phyloP scores from a whole-genome alignment of 2,888 invertebrate species.

The Vanessa cardui region DNA sequence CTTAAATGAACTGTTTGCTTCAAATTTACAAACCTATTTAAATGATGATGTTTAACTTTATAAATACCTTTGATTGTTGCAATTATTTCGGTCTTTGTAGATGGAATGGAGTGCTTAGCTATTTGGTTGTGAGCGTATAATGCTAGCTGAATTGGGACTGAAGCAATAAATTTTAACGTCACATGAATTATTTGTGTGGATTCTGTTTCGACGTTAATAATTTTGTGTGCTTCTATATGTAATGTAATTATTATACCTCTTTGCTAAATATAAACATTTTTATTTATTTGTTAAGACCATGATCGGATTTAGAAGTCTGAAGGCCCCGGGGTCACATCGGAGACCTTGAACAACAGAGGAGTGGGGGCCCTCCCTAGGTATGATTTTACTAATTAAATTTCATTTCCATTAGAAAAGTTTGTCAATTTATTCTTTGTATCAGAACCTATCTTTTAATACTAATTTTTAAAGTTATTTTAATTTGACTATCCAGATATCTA shows the following conservation, averaged over 20 bases:
- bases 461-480: no score
- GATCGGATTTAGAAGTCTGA: no score
- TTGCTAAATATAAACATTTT: not conserved
- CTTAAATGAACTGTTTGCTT: conserved; percentile 3
- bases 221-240: not conserved
- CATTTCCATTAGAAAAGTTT: no score
- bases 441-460: no score
- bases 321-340: no score
- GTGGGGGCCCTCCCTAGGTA: no score
- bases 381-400: no score
- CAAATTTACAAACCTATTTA: not conserved
- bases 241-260: not conserved
- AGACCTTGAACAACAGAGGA: no score
- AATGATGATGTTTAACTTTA: not conserved
- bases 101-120: not conserved
- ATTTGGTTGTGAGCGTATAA: not conserved
- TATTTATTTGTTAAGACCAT: no score
- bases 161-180: not conserved
- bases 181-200: not conserved
- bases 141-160: not conserved
- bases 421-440: no score
- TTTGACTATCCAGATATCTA: no score
- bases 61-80: not conserved
- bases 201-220: not conserved
- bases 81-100: not conserved